phyloP scores from a whole-genome alignment of 2,113 vertebrate species.

The Cyprichromis sp. region DNA sequence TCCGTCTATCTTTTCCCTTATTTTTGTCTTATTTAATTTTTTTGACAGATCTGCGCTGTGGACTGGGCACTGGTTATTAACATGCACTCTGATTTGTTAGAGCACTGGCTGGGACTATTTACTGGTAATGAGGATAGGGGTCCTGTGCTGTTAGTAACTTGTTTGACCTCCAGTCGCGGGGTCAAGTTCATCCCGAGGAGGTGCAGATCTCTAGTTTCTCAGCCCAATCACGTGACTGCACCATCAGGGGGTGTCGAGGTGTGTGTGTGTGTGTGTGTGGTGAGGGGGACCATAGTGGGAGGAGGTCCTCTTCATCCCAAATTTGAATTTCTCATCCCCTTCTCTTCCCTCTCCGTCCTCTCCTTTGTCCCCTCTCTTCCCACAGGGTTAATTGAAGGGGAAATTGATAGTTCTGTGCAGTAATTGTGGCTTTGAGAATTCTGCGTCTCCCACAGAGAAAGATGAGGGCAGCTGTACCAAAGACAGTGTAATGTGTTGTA shows the following conservation, averaged over 20 bases:
- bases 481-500: slow-evolving; percentile 7
- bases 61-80: slow-evolving; percentile 31
- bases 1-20: neutral
- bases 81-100: slow-evolving; percentile 32
- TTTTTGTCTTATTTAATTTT: neutral
- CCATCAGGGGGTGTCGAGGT: neutral
- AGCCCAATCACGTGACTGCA: slow-evolving; percentile 28
- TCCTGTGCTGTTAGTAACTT: slow-evolving; percentile 31
- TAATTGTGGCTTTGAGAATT: slow-evolving; percentile 72
- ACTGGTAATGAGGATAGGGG: slow-evolving; percentile 32
- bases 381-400: slow-evolving; percentile 71
- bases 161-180: slow-evolving; percentile 46
- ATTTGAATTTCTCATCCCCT: slow-evolving; percentile 53
- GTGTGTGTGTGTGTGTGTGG: neutral
- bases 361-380: slow-evolving; percentile 30
- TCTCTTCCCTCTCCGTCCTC: slow-evolving; percentile 9
- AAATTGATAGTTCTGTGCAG: slow-evolving; percentile 70
- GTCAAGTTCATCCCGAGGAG: slow-evolving; percentile 54
- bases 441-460: slow-evolving; percentile 48
- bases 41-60: slow-evolving; percentile 4
- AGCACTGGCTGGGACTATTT: slow-evolving; percentile 18
- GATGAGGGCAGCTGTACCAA: slow-evolving; percentile 43
- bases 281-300: neutral
- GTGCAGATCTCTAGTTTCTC: slow-evolving; percentile 26
- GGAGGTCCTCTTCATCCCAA: slow-evolving; percentile 18